Conservation (phyloP, 2,797 vertebrate genomes). For the Crenuchus spilurus region DNA sequence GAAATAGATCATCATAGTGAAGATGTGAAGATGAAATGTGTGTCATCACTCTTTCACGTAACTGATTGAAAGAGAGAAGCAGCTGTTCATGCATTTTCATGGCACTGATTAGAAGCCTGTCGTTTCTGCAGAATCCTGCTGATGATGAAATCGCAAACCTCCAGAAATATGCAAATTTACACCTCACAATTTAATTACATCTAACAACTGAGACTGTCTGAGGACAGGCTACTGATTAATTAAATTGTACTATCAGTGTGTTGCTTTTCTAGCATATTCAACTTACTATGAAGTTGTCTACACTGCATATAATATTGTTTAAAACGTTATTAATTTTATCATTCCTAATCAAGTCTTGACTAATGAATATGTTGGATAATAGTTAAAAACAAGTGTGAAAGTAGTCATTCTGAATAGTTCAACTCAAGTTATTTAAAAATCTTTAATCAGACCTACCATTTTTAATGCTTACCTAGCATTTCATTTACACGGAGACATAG, state of each 20-base stretch:
- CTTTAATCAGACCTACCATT: too few relatives aligned
- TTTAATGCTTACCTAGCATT: too few relatives aligned
- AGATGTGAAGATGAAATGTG: background rate
- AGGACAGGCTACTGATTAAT: background rate
- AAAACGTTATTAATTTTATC: too few relatives aligned
- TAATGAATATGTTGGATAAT: too few relatives aligned
- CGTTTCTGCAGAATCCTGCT: background rate
- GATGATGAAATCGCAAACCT: background rate
- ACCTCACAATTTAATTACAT: too few relatives aligned
- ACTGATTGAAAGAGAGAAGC: background rate
- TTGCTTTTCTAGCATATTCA: background rate
- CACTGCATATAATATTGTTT: too few relatives aligned
- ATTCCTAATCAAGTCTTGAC: too few relatives aligned
- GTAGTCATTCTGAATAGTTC: too few relatives aligned
- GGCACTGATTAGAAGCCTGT: background rate
- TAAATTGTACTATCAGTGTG: background rate
- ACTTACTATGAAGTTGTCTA: background rate
- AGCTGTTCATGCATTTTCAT: constrained; percentile 22
- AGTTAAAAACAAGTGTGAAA: too few relatives aligned
- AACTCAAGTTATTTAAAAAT: too few relatives aligned
- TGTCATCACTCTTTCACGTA: background rate
- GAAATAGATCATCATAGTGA: background rate
- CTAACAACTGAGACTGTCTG: background rate
- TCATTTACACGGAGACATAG: too few relatives aligned
- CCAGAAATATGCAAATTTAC: background rate